Base-by-base conservation (phyloP, 2,888 invertebrate genomes). In the Tenthredo distinguenda region DNA sequence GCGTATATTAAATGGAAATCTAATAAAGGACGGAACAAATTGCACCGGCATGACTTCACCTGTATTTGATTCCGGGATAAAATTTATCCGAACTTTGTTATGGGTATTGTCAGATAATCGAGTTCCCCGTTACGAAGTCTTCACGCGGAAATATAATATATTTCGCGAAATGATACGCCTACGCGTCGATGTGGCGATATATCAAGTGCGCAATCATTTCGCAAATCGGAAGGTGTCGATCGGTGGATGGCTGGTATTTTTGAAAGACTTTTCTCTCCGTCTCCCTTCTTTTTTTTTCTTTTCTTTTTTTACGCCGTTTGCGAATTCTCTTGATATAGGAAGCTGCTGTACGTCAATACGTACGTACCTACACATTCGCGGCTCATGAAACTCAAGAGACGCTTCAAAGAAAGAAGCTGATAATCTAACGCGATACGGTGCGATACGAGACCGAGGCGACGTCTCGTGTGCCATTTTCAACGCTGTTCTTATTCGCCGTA, bases 251-350 rank as follows among this genome's bases (percentile, higher is more conserved):
- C 34, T 77, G 31, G 15, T 43, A 12, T 74, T 50, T 31, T 77
- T 77, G 2, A 10, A 6, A 50, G 26, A 77, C 26, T 55, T 77
- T 47, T 76, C 40, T 10, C 26, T 18, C 10, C 18, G 21, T 47
- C 76, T 76, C 47, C 9, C 5, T 40, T 40, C 26, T 12, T 9
- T 43, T 43, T 0, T 12, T 40, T 40, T 47, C 15, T 1, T 40
- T 40, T 26, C 15, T 9, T 1, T 71, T 37, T 12, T 15, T 21
- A 47, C 47, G 76, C 12, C 50, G 47, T 50, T 77, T 50, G 47
- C 77, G 55, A 50, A 18, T 77, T 55, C 77, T 77, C 77, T 77
- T 77, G 76, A 74, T 15, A 77, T 50, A 34, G 76, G 50, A 77
- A 77, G 76, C 76, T 31, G 21, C 26, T 1, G 26, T 26, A 26